Base-by-base conservation (phyloP, 2,113 vertebrate species). In the Osmerus eperlanus region DNA sequence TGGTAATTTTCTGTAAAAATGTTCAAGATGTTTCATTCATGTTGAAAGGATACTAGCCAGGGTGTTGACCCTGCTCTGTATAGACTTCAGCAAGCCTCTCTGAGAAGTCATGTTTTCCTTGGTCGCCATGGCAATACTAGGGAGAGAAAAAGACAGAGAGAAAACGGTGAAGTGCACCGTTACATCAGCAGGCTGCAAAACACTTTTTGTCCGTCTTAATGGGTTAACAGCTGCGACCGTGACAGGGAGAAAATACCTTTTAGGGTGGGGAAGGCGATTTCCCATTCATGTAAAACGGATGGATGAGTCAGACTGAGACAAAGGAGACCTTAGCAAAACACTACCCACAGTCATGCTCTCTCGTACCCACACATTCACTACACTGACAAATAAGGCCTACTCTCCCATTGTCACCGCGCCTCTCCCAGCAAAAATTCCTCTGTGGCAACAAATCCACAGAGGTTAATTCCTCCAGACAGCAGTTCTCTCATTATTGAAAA, bases 41-140 rank as follows among this genome's bases (percentile, higher is more conserved):
- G 7, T 56, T 68, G 52, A 85, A 96, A 99, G 97, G 97, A 99
- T 99, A 99, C 96, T 99, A 84, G 97, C 96, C 93, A 99, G 91
- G 66, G 96, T 98, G 91, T 99, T 99, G 93, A 99, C 96, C 85
- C 92, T 93, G 91, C 96, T 96, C 76, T 99, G 97, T 92, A 99
- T 97, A 72, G 97, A 96, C 87, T 98, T 98, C 89, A 99, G 85
- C 81, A 97, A 74, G 71, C 96, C 95, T 81, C 97, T 92, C 80
- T 99, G 97, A 2, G 96, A 99, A 73, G 97, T 97, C 95, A 98
- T 96, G 90, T 99, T 99, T 93, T 99, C 97, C 93, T 99, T 99
- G 72, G 97, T 99, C 77, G 95, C 95, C 97, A 99, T 99, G 83
- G 97, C 97, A 85, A 99, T 98, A 89, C 97, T 99, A 87, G 41